Conservation (phyloP, 2,797 vertebrate genomes). For the Emydoidea blandingii region DNA sequence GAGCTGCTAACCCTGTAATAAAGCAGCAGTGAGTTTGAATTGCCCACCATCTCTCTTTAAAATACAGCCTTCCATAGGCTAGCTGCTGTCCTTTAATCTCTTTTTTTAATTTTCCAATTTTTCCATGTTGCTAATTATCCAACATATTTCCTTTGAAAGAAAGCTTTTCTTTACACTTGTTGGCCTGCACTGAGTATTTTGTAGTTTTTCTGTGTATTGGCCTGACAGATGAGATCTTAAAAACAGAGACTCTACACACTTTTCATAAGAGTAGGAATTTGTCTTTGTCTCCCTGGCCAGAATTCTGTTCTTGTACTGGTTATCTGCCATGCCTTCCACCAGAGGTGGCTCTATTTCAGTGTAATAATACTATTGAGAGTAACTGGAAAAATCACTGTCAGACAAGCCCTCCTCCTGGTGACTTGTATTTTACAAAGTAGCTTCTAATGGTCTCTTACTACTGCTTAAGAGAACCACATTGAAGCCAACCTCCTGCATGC, state of each 20-base stretch:
- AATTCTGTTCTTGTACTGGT: neutral
- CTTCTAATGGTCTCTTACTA: slow-evolving; percentile 17
- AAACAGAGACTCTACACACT: neutral
- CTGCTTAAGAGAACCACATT: slow-evolving; percentile 36
- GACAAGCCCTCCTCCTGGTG: slow-evolving; percentile 32
- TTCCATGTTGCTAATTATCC: neutral
- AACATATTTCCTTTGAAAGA: neutral
- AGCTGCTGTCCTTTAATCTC: neutral
- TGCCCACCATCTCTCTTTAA: neutral
- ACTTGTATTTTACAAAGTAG: slow-evolving; percentile 68
- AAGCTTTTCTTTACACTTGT: neutral
- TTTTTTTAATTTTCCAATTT: neutral
- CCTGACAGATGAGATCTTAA: neutral
- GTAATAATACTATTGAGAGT: slow-evolving; percentile 17
- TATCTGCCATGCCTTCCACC: neutral
- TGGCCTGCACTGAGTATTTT: neutral
- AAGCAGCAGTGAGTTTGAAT: neutral
- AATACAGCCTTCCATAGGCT: neutral
- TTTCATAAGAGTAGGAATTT: neutral
- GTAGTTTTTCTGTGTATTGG: neutral
- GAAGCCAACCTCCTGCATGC: neutral
- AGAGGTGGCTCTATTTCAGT: neutral
- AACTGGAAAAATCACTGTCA: slow-evolving; percentile 45
- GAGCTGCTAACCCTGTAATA: neutral
- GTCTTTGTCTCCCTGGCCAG: neutral